Evolutionary conservation across 2,797 vertebrate genomes (phyloP).

Genomic region (Cossypha polioptera): DNA sequence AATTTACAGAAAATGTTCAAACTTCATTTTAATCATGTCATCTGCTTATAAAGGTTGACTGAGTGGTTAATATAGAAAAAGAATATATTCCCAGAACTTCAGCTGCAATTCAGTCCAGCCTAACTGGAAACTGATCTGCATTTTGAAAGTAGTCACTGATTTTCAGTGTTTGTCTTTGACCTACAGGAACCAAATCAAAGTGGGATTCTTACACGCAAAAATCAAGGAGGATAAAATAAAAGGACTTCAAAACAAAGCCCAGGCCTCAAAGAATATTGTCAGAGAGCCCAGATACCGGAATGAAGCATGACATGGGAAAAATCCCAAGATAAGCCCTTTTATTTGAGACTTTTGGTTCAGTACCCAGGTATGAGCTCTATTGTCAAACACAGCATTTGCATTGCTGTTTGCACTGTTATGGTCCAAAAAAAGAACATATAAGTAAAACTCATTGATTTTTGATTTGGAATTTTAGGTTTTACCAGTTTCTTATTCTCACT

Average conservation of each 20-base stretch:
- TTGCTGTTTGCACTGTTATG: not conserved
- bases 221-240: rapidly evolving
- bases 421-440: not conserved
- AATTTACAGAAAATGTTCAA: constrained; percentile 60
- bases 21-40: constrained; percentile 62
- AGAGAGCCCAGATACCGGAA: rapidly evolving
- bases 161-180: not conserved
- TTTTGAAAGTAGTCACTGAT: not conserved
- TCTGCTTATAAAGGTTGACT: constrained; percentile 37
- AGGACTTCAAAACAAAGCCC: not conserved
- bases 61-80: constrained; percentile 43
- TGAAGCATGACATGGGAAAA: not conserved
- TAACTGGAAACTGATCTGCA: not conserved
- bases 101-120: not conserved
- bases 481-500: not conserved
- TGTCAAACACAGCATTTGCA: not conserved
- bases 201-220: not conserved
- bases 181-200: not conserved
- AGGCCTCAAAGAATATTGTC: not conserved
- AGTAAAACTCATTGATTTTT: not conserved
- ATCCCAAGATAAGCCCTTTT: not conserved
- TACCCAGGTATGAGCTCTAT: not conserved
- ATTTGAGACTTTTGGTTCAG: not conserved
- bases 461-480: not conserved
- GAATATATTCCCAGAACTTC: constrained; percentile 60